Percentiles rank a stretch among this genome's conserved stretches.
Conservation (phyloP, 1,140 invertebrate genomes). For the Drosophila yakuba region DNA sequence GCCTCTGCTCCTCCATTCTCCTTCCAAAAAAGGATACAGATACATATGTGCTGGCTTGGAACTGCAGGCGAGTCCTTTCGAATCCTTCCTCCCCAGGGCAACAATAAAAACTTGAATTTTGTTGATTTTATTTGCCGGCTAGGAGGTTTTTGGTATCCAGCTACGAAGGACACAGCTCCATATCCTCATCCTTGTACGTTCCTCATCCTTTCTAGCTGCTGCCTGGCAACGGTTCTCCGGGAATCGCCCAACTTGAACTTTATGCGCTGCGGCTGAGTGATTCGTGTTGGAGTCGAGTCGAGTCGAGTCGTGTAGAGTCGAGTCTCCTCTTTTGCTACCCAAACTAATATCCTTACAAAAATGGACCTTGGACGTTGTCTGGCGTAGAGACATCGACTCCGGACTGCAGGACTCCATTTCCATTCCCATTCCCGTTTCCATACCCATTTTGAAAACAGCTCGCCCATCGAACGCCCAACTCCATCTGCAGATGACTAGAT, state of each 20-base stretch:
- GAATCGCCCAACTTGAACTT: constrained; percentile 75
- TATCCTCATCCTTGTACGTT: not conserved
- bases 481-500: constrained; percentile 61
- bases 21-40: constrained; percentile 9
- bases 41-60: constrained; percentile 22
- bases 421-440: constrained; percentile 9
- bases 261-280: constrained; percentile 79
- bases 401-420: constrained; percentile 10
- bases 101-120: constrained; percentile 81
- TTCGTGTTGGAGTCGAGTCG: constrained; percentile 46
- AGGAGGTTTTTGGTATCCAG: constrained; percentile 50
- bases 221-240: constrained; percentile 65
- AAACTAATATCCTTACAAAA: constrained; percentile 35
- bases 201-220: constrained; percentile 2
- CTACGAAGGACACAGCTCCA: constrained; percentile 5
- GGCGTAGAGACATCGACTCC: constrained; percentile 17
- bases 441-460: not conserved
- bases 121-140: constrained; percentile 72
- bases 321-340: not conserved
- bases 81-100: constrained; percentile 47
- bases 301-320: not conserved
- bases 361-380: constrained; percentile 68
- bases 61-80: constrained; percentile 14
- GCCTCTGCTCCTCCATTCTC: no score
- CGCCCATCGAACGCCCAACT: constrained; percentile 9